Base-by-base conservation (phyloP, 1,140 invertebrate species). In the Anastrepha obliqua region DNA sequence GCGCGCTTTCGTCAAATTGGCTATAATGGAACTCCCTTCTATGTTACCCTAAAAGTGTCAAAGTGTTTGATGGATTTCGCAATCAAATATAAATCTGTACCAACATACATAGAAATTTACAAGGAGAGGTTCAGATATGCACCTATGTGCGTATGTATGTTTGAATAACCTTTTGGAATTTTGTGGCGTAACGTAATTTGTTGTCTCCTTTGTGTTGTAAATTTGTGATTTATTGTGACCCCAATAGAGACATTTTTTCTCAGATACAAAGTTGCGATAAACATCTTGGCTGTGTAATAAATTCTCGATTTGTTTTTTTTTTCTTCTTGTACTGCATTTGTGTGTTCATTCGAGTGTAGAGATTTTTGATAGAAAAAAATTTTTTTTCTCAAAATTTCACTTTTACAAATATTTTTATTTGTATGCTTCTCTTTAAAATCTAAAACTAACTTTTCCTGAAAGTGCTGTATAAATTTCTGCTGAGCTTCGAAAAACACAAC, bases 211-310 rank as follows among this genome's bases (percentile, higher is more conserved):
- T 81, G 15, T 51, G 44, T 81, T 81, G 74, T 81, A 81, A 81
- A 81, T 81, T 81, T 81, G 74, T 81, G 74, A 81, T 81, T 81
- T 81, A 81, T 81, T 81, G 74, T 55, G 74, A 81, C 74, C 74
- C 11, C n/a, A 58, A 81, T 81, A 29, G 74, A 81, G 74, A 81
- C 44, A 74, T 74, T 74, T 55, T 81, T 55, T 47, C 20, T 81
- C 74, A 51, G 17, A 81, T 20, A 44, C 4, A 81, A 51, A 20
- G 17, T 51, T 81, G n/a, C 47, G 74, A 81, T 81, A 81, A 20
- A 81, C 74, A 81, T 81, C 74, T 81, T 81, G 74, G 51, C 47
- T 81, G 74, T 17, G 3, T 81, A 81, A 29, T 55, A 81, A 2
- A 81, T 29, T 81, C 55, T 29, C 29, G 29, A 29, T 62, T 15